A percentile compares a stretch with the other conserved stretches of the same genome.
Conservation (phyloP, 2,797 vertebrate genomes). For the Pelobates cultripes region DNA sequence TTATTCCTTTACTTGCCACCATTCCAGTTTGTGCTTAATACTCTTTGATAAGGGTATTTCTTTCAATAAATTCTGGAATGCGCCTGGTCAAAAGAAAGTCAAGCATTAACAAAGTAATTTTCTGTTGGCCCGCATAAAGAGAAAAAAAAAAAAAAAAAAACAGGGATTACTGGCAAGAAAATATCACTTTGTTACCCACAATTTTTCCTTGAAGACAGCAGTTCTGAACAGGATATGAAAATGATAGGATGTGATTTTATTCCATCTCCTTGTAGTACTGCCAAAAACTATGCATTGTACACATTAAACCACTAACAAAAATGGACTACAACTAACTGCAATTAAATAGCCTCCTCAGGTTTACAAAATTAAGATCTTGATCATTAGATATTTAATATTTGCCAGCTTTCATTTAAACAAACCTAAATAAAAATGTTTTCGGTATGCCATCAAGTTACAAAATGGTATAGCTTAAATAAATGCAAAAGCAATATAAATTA, state of each 20-base stretch:
- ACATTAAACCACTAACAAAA: constrained; percentile 21
- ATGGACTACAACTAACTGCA: constrained; percentile 1
- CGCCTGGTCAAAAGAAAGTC: constrained; percentile 34
- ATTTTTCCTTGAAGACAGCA: constrained; percentile 1
- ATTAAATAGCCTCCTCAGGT: not conserved
- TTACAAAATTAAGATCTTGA: not conserved
- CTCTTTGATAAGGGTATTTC: constrained; percentile 28
- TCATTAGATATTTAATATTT: not conserved
- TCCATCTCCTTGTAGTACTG: not conserved
- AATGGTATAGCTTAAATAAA: too few relatives aligned
- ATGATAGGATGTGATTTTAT: constrained; percentile 34
- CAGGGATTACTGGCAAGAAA: constrained; percentile 50
- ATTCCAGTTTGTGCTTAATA: constrained; percentile 16
- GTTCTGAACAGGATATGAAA: constrained; percentile 39
- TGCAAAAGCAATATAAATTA: too few relatives aligned
- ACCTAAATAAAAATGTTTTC: too few relatives aligned
- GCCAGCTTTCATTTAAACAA: too few relatives aligned
- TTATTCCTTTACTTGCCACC: not conserved
- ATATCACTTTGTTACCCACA: constrained; percentile 43
- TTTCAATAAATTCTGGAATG: constrained; percentile 52
- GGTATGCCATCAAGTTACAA: too few relatives aligned
- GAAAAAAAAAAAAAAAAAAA: not conserved
- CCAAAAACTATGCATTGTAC: constrained; percentile 14
- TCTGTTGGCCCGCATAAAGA: constrained; percentile 39
- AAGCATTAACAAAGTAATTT: constrained; percentile 42